Evolutionary conservation across 2,888 invertebrate species (phyloP).

Genomic region (Lottia gigantea): DNA sequence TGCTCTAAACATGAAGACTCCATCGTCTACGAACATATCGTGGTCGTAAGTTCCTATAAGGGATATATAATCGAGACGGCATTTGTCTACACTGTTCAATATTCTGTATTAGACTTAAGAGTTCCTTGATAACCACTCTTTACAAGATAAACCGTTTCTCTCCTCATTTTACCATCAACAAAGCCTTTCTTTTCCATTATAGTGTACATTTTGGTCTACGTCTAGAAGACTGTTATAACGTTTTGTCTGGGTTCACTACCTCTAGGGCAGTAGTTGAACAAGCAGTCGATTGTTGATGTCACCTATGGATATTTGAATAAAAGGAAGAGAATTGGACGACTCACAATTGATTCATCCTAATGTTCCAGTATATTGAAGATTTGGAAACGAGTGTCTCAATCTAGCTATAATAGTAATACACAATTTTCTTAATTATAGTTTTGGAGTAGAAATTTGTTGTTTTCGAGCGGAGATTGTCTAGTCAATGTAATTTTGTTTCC

Average conservation of each 20-base stretch:
- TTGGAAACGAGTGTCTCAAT: not conserved
- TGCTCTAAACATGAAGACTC: too few relatives aligned
- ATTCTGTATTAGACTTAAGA: too few relatives aligned
- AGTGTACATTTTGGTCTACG: not conserved
- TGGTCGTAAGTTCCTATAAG: too few relatives aligned
- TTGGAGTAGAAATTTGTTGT: too few relatives aligned
- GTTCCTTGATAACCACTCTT: too few relatives aligned
- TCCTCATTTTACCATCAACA: not conserved
- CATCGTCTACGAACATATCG: too few relatives aligned
- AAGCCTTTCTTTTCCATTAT: not conserved
- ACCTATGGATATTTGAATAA: conserved; percentile 7
- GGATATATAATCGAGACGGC: too few relatives aligned
- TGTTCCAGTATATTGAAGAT: conserved; percentile 4
- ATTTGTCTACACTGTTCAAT: too few relatives aligned
- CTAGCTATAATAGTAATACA: not conserved
- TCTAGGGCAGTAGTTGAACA: not conserved
- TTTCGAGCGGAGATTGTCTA: too few relatives aligned
- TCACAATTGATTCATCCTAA: not conserved
- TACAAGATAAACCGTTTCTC: too few relatives aligned
- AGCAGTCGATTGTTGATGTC: not conserved
- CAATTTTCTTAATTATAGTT: too few relatives aligned
- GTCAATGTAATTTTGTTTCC: too few relatives aligned
- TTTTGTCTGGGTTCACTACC: conserved; percentile 2
- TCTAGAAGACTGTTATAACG: conserved; percentile 2
- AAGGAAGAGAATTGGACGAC: not conserved